These are phyloP conservation scores for Drosophila ustulata DNA, from an alignment of 2,888 invertebrate species.

Conservation along the genomic window DNA sequence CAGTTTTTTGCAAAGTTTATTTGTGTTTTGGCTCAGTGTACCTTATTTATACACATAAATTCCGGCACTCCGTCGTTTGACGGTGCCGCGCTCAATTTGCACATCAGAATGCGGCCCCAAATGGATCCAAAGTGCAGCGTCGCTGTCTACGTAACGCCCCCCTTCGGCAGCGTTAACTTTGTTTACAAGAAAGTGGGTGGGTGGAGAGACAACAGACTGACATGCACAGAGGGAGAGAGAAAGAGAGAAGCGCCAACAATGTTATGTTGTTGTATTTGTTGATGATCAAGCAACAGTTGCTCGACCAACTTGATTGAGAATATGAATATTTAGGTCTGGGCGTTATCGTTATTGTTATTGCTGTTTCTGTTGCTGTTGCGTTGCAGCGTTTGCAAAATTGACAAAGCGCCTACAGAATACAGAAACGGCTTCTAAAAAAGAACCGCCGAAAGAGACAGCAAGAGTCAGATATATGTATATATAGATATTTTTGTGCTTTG, in stretches of 20 bases:
- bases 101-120: constrained; percentile 40
- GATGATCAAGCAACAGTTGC: constrained; percentile 30
- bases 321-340: constrained; percentile 66
- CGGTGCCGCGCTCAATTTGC: constrained; percentile 29
- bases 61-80: constrained; percentile 7
- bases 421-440: constrained; percentile 15
- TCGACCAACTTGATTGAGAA: constrained; percentile 46
- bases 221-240: background rate
- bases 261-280: constrained; percentile 14
- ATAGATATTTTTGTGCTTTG: background rate
- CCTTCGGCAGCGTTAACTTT: constrained; percentile 33
- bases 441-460: background rate
- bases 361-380: constrained; percentile 29
- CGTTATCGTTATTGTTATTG: constrained; percentile 51
- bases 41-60: constrained; percentile 25
- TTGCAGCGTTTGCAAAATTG: constrained; percentile 58
- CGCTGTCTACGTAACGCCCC: constrained; percentile 49
- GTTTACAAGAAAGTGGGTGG: constrained; percentile 46
- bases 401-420: constrained; percentile 48
- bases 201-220: constrained; percentile 20
- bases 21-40: constrained; percentile 29
- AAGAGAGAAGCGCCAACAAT: constrained; percentile 35
- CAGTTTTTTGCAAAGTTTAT: background rate
- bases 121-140: constrained; percentile 69
- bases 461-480: background rate